phyloP scores from a whole-genome alignment of 2,113 vertebrate genomes.

The Cariama cristata region DNA sequence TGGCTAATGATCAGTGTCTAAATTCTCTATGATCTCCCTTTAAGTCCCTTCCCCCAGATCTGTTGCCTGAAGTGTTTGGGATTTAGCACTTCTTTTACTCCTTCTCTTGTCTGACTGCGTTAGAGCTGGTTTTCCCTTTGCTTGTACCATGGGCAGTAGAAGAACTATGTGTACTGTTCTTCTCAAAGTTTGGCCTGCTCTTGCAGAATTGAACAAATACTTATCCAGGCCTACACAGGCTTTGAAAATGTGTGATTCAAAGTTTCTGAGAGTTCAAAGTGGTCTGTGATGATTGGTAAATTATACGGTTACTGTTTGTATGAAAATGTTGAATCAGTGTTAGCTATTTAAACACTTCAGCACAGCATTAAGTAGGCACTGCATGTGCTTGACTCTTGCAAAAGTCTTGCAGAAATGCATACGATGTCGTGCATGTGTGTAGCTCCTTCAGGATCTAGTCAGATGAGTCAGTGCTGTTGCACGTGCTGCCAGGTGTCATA shows the following conservation, averaged over 20 bases:
- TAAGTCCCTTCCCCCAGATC: neutral
- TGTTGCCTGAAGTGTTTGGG: neutral
- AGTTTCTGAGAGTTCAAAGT: neutral
- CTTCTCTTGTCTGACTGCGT: neutral
- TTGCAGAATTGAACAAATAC: neutral
- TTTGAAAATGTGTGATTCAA: neutral
- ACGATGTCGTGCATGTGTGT: neutral
- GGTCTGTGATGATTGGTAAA: neutral
- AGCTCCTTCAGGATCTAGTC: neutral
- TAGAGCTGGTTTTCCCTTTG: neutral
- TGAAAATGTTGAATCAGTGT: accelerated
- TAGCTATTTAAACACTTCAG: neutral
- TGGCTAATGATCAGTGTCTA: neutral
- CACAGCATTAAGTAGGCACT: neutral
- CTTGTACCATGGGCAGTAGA: neutral
- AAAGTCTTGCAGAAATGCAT: neutral
- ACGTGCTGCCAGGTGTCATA: neutral
- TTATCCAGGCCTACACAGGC: neutral
- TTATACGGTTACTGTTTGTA: neutral
- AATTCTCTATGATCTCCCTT: neutral
- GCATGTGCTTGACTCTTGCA: neutral
- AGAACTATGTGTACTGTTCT: neutral
- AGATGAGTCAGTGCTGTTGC: neutral
- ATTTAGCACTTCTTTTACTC: neutral
- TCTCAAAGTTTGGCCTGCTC: neutral